Evolutionary conservation across 2,797 vertebrate species (phyloP).

Genomic region (Lithobates sylvaticus): DNA sequence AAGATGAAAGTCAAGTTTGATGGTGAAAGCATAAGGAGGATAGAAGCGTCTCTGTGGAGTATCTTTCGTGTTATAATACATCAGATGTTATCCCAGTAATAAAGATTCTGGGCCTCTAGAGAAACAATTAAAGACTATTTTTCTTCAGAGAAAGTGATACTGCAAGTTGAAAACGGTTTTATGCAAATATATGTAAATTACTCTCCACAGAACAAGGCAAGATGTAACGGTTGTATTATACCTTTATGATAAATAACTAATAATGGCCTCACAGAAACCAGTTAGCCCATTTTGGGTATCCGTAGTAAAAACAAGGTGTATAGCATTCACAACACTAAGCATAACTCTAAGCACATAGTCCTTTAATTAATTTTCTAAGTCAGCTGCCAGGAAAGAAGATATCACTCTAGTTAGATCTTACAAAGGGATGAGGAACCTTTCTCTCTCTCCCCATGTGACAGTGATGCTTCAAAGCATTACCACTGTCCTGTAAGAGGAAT

Average conservation of each 20-base stretch:
- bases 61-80: slow-evolving; percentile 33
- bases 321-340: no score
- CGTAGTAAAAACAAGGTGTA: no score
- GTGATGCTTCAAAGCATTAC: no score
- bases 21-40: neutral
- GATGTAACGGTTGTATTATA: neutral
- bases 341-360: no score
- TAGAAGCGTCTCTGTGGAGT: slow-evolving; percentile 28
- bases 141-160: slow-evolving; percentile 16
- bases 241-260: neutral
- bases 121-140: slow-evolving; percentile 49
- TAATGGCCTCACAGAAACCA: neutral
- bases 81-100: slow-evolving; percentile 39
- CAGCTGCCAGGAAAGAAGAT: no score
- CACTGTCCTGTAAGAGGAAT: no score
- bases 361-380: no score
- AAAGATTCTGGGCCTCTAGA: slow-evolving; percentile 33
- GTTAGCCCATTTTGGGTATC: no score
- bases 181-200: slow-evolving; percentile 43
- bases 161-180: slow-evolving; percentile 16
- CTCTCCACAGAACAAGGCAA: neutral
- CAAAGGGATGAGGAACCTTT: no score
- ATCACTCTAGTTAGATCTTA: no score
- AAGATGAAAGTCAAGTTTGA: slow-evolving; percentile 42
- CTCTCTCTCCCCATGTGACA: no score